Base-by-base conservation (phyloP, 2,797 vertebrate species). In the Neopelma chrysocephalum region DNA sequence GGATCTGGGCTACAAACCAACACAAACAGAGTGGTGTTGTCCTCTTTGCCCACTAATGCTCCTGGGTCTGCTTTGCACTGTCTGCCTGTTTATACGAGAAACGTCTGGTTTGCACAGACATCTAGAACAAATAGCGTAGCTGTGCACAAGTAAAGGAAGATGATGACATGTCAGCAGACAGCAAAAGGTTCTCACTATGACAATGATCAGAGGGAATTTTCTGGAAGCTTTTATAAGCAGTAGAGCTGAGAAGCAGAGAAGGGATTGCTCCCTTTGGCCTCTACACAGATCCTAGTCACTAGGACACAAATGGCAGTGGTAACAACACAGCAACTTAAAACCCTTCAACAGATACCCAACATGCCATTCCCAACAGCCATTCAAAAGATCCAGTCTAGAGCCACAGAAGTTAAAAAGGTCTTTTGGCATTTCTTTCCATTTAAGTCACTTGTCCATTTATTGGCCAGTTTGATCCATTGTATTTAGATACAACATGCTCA, bases 1-100 rank as follows among this genome's bases (percentile, higher is more conserved):
- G 93, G 65, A 83, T 91, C 97, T 89, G 96, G 90, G 89, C 98
- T 98, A 93, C 89, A 97, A 98, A 97, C 83, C 81, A 96, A 97
- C 85, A 95, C 32, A 93, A 93, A 72, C 70, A 96, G 73, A 82
- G 56, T 15, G 53, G 61, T 54, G 22, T 94, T 12, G 64, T 86
- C 93, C 78, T 89, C 60, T 79, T 76, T 94, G 47, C 60, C 38
- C 58, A 19, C 57, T 82, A 76, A 84, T 50, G 31, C 31, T 25
- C 36, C 71, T 73, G 40, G n/a, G 38, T 50, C 60, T 91, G 73
- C 60, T 87, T 82, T 77, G n/a, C 16, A 36, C 54, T 17, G 9
- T 45, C 40, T 73, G 51, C 26, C 57, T 77, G 70, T 54, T 86
- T 65, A 32, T 36, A 43, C 1, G 7, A 93, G 60, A 87, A 87